Conservation (phyloP, 2,113 vertebrate species). For the Microcebus lehilahytsara region DNA sequence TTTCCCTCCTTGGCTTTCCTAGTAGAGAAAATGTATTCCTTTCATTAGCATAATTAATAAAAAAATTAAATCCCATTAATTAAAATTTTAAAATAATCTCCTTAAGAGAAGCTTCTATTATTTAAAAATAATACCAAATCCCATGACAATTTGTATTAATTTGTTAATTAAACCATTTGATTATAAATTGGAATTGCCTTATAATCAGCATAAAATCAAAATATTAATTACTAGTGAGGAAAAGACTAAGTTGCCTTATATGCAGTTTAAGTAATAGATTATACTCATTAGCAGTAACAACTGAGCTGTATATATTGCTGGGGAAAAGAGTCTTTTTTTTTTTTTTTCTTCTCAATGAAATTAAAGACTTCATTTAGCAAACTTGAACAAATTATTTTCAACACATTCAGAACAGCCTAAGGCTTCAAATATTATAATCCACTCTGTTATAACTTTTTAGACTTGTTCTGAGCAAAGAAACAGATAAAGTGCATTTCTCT, state of each 20-base stretch:
- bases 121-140: background rate
- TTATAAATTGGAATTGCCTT: background rate
- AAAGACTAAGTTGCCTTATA: background rate
- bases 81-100: slow-evolving; percentile 22
- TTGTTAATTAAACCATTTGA: slow-evolving; percentile 15
- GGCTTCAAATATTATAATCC: background rate
- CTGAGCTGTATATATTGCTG: background rate
- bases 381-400: background rate
- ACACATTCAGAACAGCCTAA: background rate
- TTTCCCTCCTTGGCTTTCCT: background rate
- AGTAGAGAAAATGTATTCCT: background rate
- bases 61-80: background rate
- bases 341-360: background rate
- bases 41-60: background rate
- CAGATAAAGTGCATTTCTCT: background rate
- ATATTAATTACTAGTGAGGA: background rate
- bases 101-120: background rate
- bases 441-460: background rate
- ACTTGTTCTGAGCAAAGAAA: background rate
- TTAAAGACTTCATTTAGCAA: background rate
- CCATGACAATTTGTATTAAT: background rate
- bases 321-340: background rate
- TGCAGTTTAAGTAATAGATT: background rate
- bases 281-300: background rate
- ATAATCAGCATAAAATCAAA: background rate